phyloP scores from a whole-genome alignment of 2,888 invertebrate genomes.

The Cantharis nigra region DNA sequence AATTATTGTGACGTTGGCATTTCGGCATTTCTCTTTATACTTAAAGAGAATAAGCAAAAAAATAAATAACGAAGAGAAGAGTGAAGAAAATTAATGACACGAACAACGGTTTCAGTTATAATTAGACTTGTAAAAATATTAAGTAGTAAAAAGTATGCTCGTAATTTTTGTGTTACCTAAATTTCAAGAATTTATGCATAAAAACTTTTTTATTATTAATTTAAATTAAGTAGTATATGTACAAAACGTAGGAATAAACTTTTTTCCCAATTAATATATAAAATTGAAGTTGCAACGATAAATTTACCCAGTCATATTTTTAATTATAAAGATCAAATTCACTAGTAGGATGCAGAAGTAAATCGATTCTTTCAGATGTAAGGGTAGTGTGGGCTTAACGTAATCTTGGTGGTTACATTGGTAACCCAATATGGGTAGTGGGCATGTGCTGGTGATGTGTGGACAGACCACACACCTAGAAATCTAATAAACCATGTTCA shows the following conservation, averaged over 20 bases:
- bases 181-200: conserved; percentile 26
- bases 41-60: conserved; percentile 3
- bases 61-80: conserved; percentile 29
- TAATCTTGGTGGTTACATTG: conserved; percentile 19
- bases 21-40: conserved; percentile 39
- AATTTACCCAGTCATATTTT: conserved; percentile 4
- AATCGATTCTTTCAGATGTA: conserved; percentile 8
- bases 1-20: conserved; percentile 33
- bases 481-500: conserved; percentile 35
- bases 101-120: conserved; percentile 40
- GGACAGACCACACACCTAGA: conserved; percentile 40
- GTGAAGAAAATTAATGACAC: conserved; percentile 44
- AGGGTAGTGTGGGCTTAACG: conserved; percentile 6
- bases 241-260: not conserved
- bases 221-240: not conserved
- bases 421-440: conserved; percentile 27
- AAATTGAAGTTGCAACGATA: not conserved
- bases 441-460: conserved; percentile 34
- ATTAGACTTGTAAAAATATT: conserved; percentile 42
- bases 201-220: not conserved
- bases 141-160: conserved; percentile 30
- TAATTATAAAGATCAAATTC: conserved; percentile 14
- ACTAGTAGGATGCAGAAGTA: not conserved
- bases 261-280: not conserved
- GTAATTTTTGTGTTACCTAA: conserved; percentile 34